Conservation (phyloP, 1,140 invertebrate species). For the Aradophagus sp. region DNA sequence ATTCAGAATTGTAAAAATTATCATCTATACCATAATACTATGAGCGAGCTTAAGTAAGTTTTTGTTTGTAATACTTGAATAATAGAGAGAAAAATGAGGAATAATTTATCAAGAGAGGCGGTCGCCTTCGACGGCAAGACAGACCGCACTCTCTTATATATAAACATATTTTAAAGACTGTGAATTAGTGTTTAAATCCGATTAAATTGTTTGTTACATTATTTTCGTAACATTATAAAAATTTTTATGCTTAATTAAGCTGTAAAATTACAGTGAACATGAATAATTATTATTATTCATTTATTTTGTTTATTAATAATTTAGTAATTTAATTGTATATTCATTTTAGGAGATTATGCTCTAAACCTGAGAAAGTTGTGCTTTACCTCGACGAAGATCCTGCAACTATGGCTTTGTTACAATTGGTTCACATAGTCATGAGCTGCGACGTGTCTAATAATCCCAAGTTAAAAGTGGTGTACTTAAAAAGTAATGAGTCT, state of each 20-base stretch:
- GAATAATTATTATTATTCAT: constrained; percentile 1
- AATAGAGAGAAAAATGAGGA: too few species aligned
- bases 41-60: constrained; percentile 60
- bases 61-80: constrained; percentile 5
- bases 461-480: constrained; percentile 35
- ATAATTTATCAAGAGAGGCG: too few species aligned
- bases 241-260: too few species aligned
- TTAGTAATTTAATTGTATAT: constrained; percentile 3
- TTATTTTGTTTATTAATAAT: not conserved
- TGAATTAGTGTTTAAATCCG: too few species aligned
- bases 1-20: constrained; percentile 42
- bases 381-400: constrained; percentile 58
- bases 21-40: constrained; percentile 54
- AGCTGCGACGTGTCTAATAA: constrained; percentile 21
- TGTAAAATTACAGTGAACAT: too few species aligned
- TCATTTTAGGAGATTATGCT: constrained; percentile 59
- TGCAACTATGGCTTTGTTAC: constrained; percentile 57
- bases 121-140: too few species aligned
- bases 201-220: too few species aligned
- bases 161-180: too few species aligned
- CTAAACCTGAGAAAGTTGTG: constrained; percentile 47
- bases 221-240: too few species aligned
- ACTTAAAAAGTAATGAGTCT: constrained; percentile 10
- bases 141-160: too few species aligned
- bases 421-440: constrained; percentile 54